A percentile compares a stretch with the other conserved stretches of the same genome.
Conservation (phyloP, 92 coral and sea anemone genomes). For the Phymanthus crucifer region DNA sequence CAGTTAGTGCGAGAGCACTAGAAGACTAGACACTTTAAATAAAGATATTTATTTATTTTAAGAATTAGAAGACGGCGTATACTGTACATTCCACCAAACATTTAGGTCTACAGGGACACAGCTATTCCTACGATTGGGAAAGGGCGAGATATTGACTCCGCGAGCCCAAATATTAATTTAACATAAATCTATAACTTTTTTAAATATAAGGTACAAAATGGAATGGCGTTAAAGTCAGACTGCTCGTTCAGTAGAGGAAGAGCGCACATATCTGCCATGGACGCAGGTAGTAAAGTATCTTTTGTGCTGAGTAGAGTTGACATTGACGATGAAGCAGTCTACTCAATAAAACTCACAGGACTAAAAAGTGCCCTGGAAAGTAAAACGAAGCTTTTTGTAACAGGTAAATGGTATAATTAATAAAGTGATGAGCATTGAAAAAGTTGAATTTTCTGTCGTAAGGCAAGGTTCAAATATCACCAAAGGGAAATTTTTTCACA, state of each 20-base stretch:
- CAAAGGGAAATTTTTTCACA: too few relatives aligned
- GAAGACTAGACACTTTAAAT: too few relatives aligned
- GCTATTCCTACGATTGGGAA: too few relatives aligned
- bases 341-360: constrained; percentile 20
- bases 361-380: background rate
- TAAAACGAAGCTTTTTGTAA: constrained; percentile 23
- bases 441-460: background rate
- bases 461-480: too few relatives aligned
- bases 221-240: background rate
- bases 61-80: too few relatives aligned
- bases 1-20: too few relatives aligned
- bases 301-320: constrained; percentile 8
- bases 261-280: background rate
- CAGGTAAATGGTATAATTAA: constrained; percentile 5
- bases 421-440: background rate
- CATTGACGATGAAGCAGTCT: constrained; percentile 20
- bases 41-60: too few relatives aligned
- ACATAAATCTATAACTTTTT: background rate
- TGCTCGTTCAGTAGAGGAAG: background rate
- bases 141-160: too few relatives aligned
- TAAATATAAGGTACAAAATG: background rate
- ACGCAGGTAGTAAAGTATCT: background rate
- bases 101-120: too few relatives aligned
- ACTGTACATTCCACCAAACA: too few relatives aligned
- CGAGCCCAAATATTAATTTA: background rate